Percentiles rank a stretch among this genome's conserved stretches.
Evolutionary conservation across 2,797 vertebrate genomes (phyloP).

Genomic region (Chelmon rostratus): DNA sequence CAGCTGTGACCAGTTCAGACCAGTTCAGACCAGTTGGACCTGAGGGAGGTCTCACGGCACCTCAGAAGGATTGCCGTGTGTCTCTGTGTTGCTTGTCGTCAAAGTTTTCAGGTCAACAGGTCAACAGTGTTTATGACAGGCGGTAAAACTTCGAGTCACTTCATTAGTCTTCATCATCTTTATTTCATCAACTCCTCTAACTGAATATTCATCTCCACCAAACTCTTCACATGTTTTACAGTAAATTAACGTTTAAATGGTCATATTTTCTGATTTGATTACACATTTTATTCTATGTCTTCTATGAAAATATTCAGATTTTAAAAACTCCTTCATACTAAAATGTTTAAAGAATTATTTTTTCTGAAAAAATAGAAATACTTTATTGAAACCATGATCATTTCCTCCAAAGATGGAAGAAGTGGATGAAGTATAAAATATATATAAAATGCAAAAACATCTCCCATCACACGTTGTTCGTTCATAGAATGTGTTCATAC

Average conservation of each 20-base stretch:
- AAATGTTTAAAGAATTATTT: neutral
- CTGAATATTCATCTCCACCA: neutral
- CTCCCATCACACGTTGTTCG: neutral
- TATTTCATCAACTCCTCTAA: slow-evolving; percentile 7
- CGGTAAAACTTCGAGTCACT: too few relatives aligned
- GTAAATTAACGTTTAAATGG: neutral
- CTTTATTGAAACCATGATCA: slow-evolving; percentile 5
- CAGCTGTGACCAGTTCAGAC: too few relatives aligned
- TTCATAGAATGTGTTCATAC: neutral
- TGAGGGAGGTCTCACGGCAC: too few relatives aligned
- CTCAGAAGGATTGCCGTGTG: too few relatives aligned
- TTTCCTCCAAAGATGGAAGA: neutral
- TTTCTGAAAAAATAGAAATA: slow-evolving; percentile 34
- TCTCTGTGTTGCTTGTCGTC: too few relatives aligned
- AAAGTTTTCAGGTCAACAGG: too few relatives aligned
- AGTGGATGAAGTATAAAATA: slow-evolving; percentile 1
- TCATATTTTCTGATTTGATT: neutral
- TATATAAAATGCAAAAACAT: neutral
- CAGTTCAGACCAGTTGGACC: too few relatives aligned
- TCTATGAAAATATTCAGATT: neutral
- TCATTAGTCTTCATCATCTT: slow-evolving; percentile 3
- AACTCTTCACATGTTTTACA: neutral
- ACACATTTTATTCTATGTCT: neutral
- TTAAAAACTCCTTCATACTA: slow-evolving; percentile 24
- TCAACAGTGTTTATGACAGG: too few relatives aligned